Evolutionary conservation across 1,140 invertebrate genomes (phyloP).

Genomic region (Papilio dardanus): DNA sequence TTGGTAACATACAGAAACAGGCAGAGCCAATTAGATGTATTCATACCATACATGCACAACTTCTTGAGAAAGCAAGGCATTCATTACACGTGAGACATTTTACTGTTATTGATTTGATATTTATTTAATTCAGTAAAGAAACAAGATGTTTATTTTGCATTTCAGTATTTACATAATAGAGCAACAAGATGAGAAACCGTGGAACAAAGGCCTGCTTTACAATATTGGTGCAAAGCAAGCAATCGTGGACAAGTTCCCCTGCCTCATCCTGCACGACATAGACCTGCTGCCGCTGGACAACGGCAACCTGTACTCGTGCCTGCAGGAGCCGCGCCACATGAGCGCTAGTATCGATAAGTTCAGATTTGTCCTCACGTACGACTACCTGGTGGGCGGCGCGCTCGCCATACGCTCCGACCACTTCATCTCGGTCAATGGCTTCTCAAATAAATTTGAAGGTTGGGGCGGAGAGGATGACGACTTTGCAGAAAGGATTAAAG

Average conservation of each 20-base stretch:
- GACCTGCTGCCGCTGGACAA: conserved; percentile 96
- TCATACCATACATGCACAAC: conserved; percentile 94
- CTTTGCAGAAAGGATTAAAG: conserved; percentile 85
- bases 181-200: conserved; percentile 89
- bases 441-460: conserved; percentile 94
- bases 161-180: conserved; percentile 94
- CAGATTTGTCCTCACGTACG: conserved; percentile 87
- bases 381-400: conserved; percentile 89
- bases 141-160: conserved; percentile 27
- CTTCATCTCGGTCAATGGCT: conserved; percentile 93
- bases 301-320: conserved; percentile 95
- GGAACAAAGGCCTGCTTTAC: conserved; percentile 95
- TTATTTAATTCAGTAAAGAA: no score
- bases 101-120: not conserved
- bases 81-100: conserved; percentile 85
- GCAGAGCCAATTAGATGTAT: conserved; percentile 89
- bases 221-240: conserved; percentile 95
- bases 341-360: conserved; percentile 96
- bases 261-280: conserved; percentile 97
- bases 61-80: conserved; percentile 94
- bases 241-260: conserved; percentile 88
- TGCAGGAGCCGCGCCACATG: conserved; percentile 94
- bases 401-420: conserved; percentile 87
- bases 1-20: conserved; percentile 95
- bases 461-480: conserved; percentile 98